Base-by-base conservation (phyloP, 2,888 invertebrate species). In the Tillus elongatus region DNA sequence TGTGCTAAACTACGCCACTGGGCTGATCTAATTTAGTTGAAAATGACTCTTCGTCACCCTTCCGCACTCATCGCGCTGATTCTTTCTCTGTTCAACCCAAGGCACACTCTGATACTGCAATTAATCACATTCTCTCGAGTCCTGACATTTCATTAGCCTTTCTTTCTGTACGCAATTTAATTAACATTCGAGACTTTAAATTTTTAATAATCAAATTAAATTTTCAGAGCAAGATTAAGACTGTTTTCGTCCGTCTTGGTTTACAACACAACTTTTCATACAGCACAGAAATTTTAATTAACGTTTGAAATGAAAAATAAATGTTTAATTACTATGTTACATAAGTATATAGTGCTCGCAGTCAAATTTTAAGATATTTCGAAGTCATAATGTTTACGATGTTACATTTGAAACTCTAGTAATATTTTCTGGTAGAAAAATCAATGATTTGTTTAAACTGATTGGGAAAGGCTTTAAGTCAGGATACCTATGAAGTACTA, bases 141-240 rank as follows among this genome's bases (percentile, higher is more conserved):
- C 59, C 60, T 66, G 65, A 65, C 66, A 63, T 64, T 64, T 64
- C 63, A 64, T 64, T 64, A 64, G 63, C 58, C 60, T 58, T 60
- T 62, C 60, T 60, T 60, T 59, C 59, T 53, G 53, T 56, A 60
- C 60, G 61, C 64, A 63, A 65, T 65, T 65, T 64, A 65, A 66
- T 66, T 65, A 65, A 63, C 64, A 64, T 64, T 63, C 60, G 56
- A 58, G 60, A 60, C 60, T 61, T 63, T 61, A 61, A 61, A 62
- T 63, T 63, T 63, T 63, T 64, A 63, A 64, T 64, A 64, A 62
- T 63, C 61, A 63, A 64, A 64, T 64, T 62, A 51, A 52, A 53
- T 50, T 52, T 53, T 50, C 52, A 51, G 49, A 47, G 47, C 44
- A 48, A 51, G 52, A 53, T 53, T 53, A 53, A 53, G 52, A 50